Base-by-base conservation (phyloP, 2,113 vertebrate genomes). In the Myrmecobius fasciatus region DNA sequence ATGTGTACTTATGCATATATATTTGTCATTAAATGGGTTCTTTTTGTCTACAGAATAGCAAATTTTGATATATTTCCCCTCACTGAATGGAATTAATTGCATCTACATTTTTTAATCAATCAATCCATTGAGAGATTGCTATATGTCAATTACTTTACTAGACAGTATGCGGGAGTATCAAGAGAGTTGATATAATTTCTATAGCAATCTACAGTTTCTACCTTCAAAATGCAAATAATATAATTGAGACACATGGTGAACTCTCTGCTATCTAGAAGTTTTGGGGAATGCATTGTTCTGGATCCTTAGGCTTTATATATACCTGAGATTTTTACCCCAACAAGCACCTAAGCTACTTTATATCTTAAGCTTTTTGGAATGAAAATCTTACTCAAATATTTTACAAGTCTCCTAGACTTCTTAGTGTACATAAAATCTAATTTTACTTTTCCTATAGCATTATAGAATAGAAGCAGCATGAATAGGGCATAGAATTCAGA, bases 141-240 rank as follows among this genome's bases (percentile, higher is more conserved):
- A 3, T 0, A 0, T 24, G 49, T 8, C 25, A 9, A 36, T 12
- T 20, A 2, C 8, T 75, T 12, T 22, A 0, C 43, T 7, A 20
- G n/a, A 36, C 60, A 67, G 11, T 67, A n/a, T 67, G 31, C 36
- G 36, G 36, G 36, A 14, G 17, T 67, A 75, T n/a, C 14, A n/a
- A 75, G 60, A n/a, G 14, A 75, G 17, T n/a, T 75, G 36, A 75
- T n/a, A 75, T 75, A 20, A 11, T 75, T 75, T 75, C 36, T n/a
- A n/a, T 75, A 75, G 60, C n/a, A 75, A 75, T 75, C 60, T 75
- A 75, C 14, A n/a, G 36, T 75, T 75, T 83, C 67, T 83, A 8
- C 67, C 67, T n/a, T 43, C 67, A 75, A 75, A 43, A 22, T 83
- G 20, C 20, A 43, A 43, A 24, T 43, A 43, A 83, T 83, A 8